Base-by-base conservation (phyloP, 1,140 invertebrate species). In the Mylabris phalerata region DNA sequence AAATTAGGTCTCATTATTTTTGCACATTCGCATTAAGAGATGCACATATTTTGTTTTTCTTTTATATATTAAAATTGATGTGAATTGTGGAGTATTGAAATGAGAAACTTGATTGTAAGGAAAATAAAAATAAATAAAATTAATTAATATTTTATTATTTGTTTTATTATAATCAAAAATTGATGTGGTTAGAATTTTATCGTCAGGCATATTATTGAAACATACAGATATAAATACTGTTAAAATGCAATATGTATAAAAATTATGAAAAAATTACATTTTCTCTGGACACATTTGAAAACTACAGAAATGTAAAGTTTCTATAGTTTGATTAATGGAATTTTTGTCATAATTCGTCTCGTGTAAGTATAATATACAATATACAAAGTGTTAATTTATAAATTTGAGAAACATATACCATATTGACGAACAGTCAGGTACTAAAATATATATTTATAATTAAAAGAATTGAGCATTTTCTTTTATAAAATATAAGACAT, bases 291-390 rank as follows among this genome's bases (percentile, higher is more conserved):
- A 27, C 26, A 32, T 19, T 32, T 45, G 19, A 45, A 54, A 45
- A 54, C 42, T 42, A 54, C 51, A 54, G 51, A 42, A 54, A 54
- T 54, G 51, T 54, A 54, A 52, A 46, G 42, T 54, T 54, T 54
- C 25, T 32, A 7, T n/a, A 50, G n/a, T 13, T 54, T 54, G 11
- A 40, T 54, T 54, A 54, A 54, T 32, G 45, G 45, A 51, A 44
- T 19, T 19, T 19, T 32, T 32, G 32, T 32, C 32, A 32, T 32
- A 32, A 32, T 32, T 32, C 32, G 32, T 32, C 32, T 32, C 32
- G 4, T 32, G 7, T 32, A 32, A 32, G 32, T 32, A 32, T 32
- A 32, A 32, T 32, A 32, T 32, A 32, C 32, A 32, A 32, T 32
- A 32, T 32, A 32, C 32, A 32, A 7, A 7, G 7, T 32, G 7